Evolutionary conservation across 2,888 invertebrate genomes (phyloP).

Genomic region (Drosophila mercatorum): DNA sequence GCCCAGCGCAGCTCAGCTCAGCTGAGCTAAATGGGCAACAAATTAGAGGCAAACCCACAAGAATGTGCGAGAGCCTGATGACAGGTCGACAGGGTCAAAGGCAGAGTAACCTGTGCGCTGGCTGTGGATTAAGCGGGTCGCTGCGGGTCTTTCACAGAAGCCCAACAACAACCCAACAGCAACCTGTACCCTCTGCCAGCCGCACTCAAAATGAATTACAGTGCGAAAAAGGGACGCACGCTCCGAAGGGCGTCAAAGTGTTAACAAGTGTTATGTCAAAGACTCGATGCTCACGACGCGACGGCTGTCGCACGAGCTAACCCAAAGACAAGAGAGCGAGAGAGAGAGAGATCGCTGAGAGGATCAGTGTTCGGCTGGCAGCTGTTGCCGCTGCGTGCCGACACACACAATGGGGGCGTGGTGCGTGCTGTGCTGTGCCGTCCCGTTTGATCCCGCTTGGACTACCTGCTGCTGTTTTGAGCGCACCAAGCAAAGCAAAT

Average conservation of each 20-base stretch:
- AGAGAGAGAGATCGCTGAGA: constrained; percentile 1
- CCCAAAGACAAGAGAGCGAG: constrained; percentile 25
- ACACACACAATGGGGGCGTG: constrained; percentile 53
- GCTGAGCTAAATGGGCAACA: constrained; percentile 67
- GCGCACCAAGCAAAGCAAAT: constrained; percentile 66
- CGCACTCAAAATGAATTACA: constrained; percentile 65
- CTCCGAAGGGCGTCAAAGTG: constrained; percentile 74
- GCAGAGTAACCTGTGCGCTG: constrained; percentile 42
- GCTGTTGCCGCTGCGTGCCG: constrained; percentile 30
- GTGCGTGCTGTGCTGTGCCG: constrained; percentile 14
- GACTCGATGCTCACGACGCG: background rate
- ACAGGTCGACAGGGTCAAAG: constrained; percentile 44
- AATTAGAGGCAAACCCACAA: constrained; percentile 76
- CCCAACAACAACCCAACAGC: constrained; percentile 20
- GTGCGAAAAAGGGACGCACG: constrained; percentile 65
- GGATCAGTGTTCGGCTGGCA: constrained; percentile 12
- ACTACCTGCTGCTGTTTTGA: constrained; percentile 48
- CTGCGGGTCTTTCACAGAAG: constrained; percentile 64
- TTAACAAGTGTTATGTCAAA: constrained; percentile 81
- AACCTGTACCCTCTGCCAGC: constrained; percentile 10
- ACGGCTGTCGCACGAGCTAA: constrained; percentile 60
- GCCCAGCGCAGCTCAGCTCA: constrained; percentile 33
- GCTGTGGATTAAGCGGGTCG: constrained; percentile 59
- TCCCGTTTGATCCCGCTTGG: constrained; percentile 16
- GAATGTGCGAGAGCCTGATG: constrained; percentile 61